A percentile compares a stretch with the other conserved stretches of the same genome.
Conservation (phyloP, 2,113 vertebrate genomes). For the Hemichromis elongatus region DNA sequence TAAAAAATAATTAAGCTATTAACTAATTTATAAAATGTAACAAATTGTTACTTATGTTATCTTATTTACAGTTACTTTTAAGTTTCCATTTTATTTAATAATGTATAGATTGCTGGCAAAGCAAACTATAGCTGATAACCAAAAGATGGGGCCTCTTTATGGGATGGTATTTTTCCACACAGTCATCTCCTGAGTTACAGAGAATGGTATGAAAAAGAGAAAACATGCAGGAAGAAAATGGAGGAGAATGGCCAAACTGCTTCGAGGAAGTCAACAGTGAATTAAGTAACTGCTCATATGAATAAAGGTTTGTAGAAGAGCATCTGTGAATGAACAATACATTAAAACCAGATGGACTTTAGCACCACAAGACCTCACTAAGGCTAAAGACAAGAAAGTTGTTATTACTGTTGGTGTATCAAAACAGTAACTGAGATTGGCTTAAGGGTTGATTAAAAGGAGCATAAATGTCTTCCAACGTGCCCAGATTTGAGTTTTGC, state of each 20-base stretch:
- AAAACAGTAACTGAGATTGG: background rate
- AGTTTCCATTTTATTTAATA: background rate
- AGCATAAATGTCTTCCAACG: background rate
- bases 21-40: background rate
- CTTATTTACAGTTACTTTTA: background rate
- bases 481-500: background rate
- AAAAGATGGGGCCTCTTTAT: fast-evolving
- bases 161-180: background rate
- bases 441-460: background rate
- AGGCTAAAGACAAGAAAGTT: no score
- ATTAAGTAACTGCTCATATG: background rate
- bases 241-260: background rate
- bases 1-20: background rate
- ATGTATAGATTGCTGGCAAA: background rate
- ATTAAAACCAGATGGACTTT: background rate
- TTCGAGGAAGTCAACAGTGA: background rate
- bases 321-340: background rate
- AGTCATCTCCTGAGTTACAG: background rate
- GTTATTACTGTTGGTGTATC: background rate
- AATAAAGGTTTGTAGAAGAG: background rate
- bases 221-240: background rate
- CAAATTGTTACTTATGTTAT: background rate
- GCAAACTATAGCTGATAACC: background rate
- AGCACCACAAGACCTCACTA: background rate
- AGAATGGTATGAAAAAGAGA: background rate